Conservation (phyloP, 2,888 invertebrate species). For the Caenorhabditis becei region DNA sequence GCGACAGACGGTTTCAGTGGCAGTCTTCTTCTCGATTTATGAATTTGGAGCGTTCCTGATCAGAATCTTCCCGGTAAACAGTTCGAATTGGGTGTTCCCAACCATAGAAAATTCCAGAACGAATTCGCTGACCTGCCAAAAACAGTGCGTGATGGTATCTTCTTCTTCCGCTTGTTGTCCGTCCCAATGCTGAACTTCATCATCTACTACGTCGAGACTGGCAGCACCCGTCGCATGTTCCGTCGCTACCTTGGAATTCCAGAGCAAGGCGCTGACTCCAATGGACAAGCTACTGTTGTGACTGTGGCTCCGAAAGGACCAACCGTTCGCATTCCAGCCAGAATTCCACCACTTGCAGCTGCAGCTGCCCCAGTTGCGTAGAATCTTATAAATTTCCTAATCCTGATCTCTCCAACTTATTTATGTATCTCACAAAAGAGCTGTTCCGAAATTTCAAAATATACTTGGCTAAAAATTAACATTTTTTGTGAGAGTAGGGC, state of each 20-base stretch:
- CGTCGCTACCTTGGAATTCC: constrained; percentile 1
- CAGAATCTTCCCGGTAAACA: constrained; percentile 29
- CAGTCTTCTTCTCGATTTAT: constrained; percentile 27
- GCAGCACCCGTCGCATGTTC: constrained; percentile 27
- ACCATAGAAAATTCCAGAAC: neutral
- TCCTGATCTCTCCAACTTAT: no score
- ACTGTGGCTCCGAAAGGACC: constrained; percentile 17
- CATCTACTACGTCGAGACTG: constrained; percentile 34
- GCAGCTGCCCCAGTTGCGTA: neutral
- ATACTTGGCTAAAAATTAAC: no score
- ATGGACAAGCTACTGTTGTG: constrained; percentile 14
- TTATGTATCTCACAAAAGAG: no score
- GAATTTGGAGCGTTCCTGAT: constrained; percentile 31
- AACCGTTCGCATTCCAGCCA: neutral
- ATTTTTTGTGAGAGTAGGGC: no score
- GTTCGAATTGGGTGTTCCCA: neutral
- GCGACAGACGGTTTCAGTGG: constrained; percentile 16
- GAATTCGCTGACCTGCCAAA: constrained; percentile 1
- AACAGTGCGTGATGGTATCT: neutral
- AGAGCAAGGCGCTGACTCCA: neutral
- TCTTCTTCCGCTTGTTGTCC: constrained; percentile 24
- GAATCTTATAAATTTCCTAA: neutral
- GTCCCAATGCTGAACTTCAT: constrained; percentile 28
- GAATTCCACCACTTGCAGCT: neutral
- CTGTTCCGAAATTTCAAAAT: no score